Percentiles rank a stretch among this genome's conserved stretches.
phyloP scores from a whole-genome alignment of 1,140 invertebrate genomes.

The Tachypleus tridentatus region DNA sequence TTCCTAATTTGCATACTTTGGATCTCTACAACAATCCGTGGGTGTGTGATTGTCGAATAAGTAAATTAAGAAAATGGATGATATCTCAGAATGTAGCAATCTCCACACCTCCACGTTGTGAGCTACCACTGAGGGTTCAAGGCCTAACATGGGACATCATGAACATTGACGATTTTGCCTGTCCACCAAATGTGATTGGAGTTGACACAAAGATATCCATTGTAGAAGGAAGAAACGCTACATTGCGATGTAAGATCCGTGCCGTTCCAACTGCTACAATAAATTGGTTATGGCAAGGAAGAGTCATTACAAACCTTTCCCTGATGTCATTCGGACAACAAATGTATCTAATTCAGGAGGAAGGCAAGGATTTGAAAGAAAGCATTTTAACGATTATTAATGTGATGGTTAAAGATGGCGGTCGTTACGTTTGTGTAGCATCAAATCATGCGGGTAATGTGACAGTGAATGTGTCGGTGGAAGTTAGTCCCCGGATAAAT shows the following conservation, averaged over 20 bases:
- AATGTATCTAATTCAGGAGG: constrained; percentile 63
- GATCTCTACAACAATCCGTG: constrained; percentile 73
- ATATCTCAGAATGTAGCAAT: constrained; percentile 55
- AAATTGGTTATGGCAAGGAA: constrained; percentile 77
- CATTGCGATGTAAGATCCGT: constrained; percentile 61
- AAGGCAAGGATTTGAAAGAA: constrained; percentile 52
- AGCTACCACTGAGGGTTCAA: constrained; percentile 49
- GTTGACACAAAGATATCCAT: constrained; percentile 34
- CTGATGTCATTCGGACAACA: constrained; percentile 43
- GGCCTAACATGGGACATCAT: constrained; percentile 54
- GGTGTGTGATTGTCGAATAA: constrained; percentile 70
- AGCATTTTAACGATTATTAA: constrained; percentile 71
- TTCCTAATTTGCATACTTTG: constrained; percentile 19
- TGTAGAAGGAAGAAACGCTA: constrained; percentile 39
- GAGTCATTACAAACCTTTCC: constrained; percentile 58
- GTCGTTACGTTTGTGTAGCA: constrained; percentile 79
- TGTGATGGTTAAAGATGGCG: constrained; percentile 72
- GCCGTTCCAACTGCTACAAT: constrained; percentile 63
- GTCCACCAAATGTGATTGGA: constrained; percentile 59
- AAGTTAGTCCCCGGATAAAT: constrained; percentile 49
- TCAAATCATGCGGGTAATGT: constrained; percentile 82
- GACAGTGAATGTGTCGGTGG: constrained; percentile 79
- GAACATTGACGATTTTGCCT: constrained; percentile 59
- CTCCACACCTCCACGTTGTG: constrained; percentile 52
- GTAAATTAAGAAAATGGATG: constrained; percentile 63